phyloP scores from a whole-genome alignment of 2,888 invertebrate species.

The Euphydryas editha region DNA sequence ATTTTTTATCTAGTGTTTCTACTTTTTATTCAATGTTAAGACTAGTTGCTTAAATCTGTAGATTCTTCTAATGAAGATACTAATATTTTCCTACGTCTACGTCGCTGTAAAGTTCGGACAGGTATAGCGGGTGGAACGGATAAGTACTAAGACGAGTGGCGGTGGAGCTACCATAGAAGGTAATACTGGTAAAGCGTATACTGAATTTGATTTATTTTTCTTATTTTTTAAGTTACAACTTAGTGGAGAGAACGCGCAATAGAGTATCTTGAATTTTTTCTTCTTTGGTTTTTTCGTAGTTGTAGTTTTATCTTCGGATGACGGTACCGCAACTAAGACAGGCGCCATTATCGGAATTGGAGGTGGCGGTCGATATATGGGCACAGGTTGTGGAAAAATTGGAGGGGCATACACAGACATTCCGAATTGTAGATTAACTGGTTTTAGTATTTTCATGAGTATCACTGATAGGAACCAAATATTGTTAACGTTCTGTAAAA shows the following conservation, averaged over 20 bases:
- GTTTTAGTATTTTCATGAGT: constrained; percentile 27
- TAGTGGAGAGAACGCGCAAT: neutral
- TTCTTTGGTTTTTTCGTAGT: neutral
- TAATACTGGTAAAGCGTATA: neutral
- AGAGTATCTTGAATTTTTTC: neutral
- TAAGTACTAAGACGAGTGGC: neutral
- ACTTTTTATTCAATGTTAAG: too few species aligned
- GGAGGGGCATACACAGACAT: constrained; percentile 34
- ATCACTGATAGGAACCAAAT: constrained; percentile 44
- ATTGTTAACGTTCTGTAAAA: constrained; percentile 39
- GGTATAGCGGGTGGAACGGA: too few species aligned
- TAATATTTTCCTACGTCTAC: too few species aligned
- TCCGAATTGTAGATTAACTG: constrained; percentile 37
- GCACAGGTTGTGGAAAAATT: constrained; percentile 31
- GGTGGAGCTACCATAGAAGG: neutral
- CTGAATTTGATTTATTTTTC: neutral
- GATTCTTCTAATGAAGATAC: too few species aligned
- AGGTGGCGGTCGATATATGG: constrained; percentile 24
- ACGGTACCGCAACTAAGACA: neutral
- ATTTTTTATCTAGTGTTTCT: too few species aligned
- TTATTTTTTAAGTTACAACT: neutral
- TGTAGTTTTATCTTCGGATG: neutral
- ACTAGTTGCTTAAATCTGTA: too few species aligned
- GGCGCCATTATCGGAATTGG: constrained; percentile 35
- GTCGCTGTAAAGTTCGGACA: too few species aligned